Conservation (phyloP, 2,888 invertebrate genomes). For the Parapristionchus giblindavisi region DNA sequence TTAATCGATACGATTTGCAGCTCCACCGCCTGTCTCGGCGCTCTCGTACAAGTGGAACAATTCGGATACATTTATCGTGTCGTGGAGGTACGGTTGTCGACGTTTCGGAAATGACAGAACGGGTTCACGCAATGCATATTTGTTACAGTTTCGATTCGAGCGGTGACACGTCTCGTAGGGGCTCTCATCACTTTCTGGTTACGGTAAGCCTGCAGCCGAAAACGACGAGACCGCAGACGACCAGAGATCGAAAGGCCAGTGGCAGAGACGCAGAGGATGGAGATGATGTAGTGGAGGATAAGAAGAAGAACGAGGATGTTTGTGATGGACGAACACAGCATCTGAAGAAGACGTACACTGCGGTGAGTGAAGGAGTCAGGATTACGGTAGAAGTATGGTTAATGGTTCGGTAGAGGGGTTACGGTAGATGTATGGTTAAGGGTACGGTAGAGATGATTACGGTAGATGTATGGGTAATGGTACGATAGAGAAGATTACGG, state of each 20-base stretch:
- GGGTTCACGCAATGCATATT: background rate
- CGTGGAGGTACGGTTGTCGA: conserved; percentile 20
- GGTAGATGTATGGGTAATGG: too few relatives aligned
- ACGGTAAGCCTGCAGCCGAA: conserved; percentile 24
- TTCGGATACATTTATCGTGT: conserved; percentile 8
- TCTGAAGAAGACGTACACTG: conserved; percentile 26
- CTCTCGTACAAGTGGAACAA: conserved; percentile 32
- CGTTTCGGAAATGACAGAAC: background rate
- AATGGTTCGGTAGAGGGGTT: too few relatives aligned
- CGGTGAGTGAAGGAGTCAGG: too few relatives aligned
- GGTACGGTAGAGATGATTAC: too few relatives aligned
- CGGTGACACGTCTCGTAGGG: too few relatives aligned
- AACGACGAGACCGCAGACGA: conserved; percentile 12
- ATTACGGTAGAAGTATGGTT: too few relatives aligned
- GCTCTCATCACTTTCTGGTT: conserved; percentile 31
- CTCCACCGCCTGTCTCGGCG: conserved; percentile 29
- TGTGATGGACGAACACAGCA: conserved; percentile 25
- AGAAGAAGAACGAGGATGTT: background rate
- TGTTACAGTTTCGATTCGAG: conserved; percentile 27
- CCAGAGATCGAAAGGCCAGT: background rate
- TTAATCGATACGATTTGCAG: too few relatives aligned
- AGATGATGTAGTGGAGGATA: background rate
- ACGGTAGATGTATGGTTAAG: too few relatives aligned
- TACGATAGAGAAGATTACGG: too few relatives aligned
- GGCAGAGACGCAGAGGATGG: background rate